These are phyloP conservation scores for Harpagus bidentatus DNA, from an alignment of 2,113 vertebrate genomes.

Conservation along the genomic window DNA sequence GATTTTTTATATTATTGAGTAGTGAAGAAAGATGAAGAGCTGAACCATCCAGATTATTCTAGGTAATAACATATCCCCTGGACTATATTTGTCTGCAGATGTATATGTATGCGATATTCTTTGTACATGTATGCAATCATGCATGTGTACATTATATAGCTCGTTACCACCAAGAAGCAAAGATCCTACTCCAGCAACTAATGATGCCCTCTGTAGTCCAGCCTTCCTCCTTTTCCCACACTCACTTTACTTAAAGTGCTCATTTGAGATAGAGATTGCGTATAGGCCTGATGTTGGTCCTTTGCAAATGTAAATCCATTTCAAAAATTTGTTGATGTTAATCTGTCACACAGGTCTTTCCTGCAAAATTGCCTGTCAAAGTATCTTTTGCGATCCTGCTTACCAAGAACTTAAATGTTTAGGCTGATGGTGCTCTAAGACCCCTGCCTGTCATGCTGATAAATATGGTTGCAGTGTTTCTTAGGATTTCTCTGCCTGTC, in stretches of 20 bases:
- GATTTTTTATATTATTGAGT: not conserved
- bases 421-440: not conserved
- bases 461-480: not conserved
- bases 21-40: not conserved
- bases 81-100: not conserved
- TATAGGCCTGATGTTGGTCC: not conserved
- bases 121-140: not conserved
- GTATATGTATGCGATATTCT: not conserved
- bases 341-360: not conserved
- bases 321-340: not conserved
- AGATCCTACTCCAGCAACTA: not conserved
- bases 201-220: not conserved
- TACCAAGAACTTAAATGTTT: not conserved
- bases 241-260: not conserved
- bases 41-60: not conserved
- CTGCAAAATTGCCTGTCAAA: not conserved
- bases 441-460: not conserved
- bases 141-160: not conserved
- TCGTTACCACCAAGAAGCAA: not conserved
- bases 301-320: slow-evolving; percentile 2
- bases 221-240: not conserved
- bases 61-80: not conserved
- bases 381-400: not conserved
- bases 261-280: not conserved
- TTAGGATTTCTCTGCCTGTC: not conserved